Base-by-base conservation (phyloP, 2,113 vertebrate species). In the Stigmatopora nigra region DNA sequence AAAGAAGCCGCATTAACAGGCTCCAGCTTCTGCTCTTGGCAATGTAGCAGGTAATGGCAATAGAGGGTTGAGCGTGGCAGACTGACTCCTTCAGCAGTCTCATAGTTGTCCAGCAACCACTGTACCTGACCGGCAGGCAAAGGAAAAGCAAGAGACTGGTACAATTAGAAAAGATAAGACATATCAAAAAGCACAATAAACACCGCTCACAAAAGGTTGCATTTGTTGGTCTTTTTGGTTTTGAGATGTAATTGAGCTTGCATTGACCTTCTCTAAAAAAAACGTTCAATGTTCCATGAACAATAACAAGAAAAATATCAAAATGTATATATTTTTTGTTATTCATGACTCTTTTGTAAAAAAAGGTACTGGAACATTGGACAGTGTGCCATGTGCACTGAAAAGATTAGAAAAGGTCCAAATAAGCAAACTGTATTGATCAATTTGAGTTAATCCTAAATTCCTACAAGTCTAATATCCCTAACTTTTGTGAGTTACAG, bases 81-180 rank as follows among this genome's bases (percentile, higher is more conserved):
- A 84, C 94, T 96, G 72, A 97, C 94, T 13, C 94, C 94, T 86
- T 97, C 94, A 0, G 94, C 94, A 0, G 94, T 97, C 86, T 97
- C 94, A 53, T 97, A 97, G 89, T 97, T 97, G 83, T 97, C 94
- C 86, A 97, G 87, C 72, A 97, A 92, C 94, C 94, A 96, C 91
- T 97, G 94, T 75, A 96, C 94, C 94, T 97, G 87, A 78, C 84
- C 82, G 75, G 46, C 78, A 86, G 83, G 82, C 79, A 88, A 78
- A 14, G 53, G 69, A 68, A 72, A 67, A 71, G 63, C 62, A 73
- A 84, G 61, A 65, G 69, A 78, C 85, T 87, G 81, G 77, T 76
- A 80, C 84, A 81, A 75, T 91, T 79, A 90, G 78, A 80, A 86
- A 87, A 81, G 64, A 53, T 17, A 60, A 20, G 15, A 46, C n/a